Evolutionary conservation across 2,888 invertebrate genomes (phyloP), one percentile per base, ranked within the genome.

Genomic region (Nemotelus pantherinus): DNA sequence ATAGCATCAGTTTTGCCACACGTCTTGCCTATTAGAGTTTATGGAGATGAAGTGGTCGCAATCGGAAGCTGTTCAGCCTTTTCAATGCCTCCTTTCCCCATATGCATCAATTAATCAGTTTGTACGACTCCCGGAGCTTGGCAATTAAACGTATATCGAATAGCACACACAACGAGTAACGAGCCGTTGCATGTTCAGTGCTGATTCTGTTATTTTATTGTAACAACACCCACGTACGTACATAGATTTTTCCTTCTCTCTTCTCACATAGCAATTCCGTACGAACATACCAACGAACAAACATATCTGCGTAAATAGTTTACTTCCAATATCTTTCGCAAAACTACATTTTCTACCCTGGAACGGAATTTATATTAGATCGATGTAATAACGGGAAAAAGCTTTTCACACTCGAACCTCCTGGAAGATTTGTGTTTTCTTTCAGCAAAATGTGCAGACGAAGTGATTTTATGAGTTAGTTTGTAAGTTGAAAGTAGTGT

Each of bases 21-120:
- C 60, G 74, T 74, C 74, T 47, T 25, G 43, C 2, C 74, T 63
- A 74, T 74, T 74, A 74, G 47, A 60, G 41, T 74, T 58, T 74
- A 74, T 74, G 48, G 74, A 63, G 55, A 74, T 48, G 63, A 48
- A 58, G 7, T 43, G 63, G 43, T 48, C 63, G 50, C 63, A 74
- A 47, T 74, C 48, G 63, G 60, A 48, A 39, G 74, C 74, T 60
- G 63, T 25, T 74, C 48, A 50, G 58, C 67, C 58, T 76, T 79
- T 79, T 79, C 79, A 39, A 77, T 53, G 77, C 77, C 79, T 70
- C 63, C 43, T 63, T 55, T 50, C 58, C 45, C 50, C 64, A 71
- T 64, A 64, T 63, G 58, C 60, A 63, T 70, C 71, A 77, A 79
- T 79, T 77, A 79, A 79, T 79, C 77, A 79, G 79, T 70, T 39